These are phyloP conservation scores for Channallabes apus DNA, from an alignment of 2,797 vertebrate genomes.

Conservation along the genomic window DNA sequence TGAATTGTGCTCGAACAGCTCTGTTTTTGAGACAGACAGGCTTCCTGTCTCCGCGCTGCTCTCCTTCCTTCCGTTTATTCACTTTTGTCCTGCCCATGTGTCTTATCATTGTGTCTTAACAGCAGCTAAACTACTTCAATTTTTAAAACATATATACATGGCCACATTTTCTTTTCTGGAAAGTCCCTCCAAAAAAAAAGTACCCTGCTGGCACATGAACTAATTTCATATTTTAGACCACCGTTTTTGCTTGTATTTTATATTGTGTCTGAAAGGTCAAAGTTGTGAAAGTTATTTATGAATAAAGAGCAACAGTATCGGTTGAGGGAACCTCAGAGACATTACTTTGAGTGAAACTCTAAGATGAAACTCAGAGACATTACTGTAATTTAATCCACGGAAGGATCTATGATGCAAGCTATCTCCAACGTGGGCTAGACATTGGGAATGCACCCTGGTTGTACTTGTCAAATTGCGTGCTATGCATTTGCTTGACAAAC, in stretches of 20 bases:
- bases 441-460: background rate
- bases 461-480: background rate
- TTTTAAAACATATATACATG: constrained; percentile 16
- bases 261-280: background rate
- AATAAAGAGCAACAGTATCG: background rate
- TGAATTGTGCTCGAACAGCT: constrained; percentile 42
- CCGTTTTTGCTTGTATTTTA: background rate
- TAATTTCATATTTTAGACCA: background rate
- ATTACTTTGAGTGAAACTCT: background rate
- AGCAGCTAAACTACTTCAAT: constrained; percentile 47
- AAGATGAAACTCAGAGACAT: background rate
- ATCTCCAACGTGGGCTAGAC: background rate
- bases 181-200: constrained; percentile 33
- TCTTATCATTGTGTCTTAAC: constrained; percentile 56
- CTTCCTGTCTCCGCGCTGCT: constrained; percentile 61
- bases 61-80: constrained; percentile 64
- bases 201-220: background rate
- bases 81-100: constrained; percentile 51
- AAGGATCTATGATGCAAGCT: background rate
- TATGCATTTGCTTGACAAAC: constrained; percentile 11
- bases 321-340: background rate
- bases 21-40: constrained; percentile 55
- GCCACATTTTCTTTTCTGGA: background rate
- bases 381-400: background rate
- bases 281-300: background rate